phyloP scores from a whole-genome alignment of 2,113 vertebrate genomes.

The Fulmarus glacialis region DNA sequence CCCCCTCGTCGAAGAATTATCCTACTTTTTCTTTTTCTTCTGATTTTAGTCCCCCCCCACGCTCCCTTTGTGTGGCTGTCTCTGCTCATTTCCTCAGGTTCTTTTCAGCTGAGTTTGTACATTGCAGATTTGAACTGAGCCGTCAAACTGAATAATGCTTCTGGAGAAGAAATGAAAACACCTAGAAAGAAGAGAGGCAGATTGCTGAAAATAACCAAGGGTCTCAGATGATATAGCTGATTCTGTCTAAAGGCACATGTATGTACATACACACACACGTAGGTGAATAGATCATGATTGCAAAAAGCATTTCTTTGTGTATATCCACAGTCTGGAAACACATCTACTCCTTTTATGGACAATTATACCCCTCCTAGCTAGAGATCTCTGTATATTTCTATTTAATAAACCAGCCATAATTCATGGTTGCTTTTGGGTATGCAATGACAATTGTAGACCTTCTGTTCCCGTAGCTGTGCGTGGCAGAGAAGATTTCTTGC shows the following conservation, averaged over 20 bases:
- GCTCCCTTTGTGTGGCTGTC: background rate
- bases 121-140: background rate
- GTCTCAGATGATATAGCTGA: background rate
- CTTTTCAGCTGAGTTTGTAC: background rate
- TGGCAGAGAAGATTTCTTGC: background rate
- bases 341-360: background rate
- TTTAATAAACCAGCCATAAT: background rate
- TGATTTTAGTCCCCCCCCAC: background rate
- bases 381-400: background rate
- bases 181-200: background rate
- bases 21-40: background rate
- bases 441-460: background rate
- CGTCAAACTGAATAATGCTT: constrained; percentile 12
- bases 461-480: background rate
- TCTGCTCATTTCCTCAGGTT: constrained; percentile 42
- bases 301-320: background rate
- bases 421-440: background rate
- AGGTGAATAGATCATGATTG: background rate
- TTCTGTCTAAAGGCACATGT: background rate
- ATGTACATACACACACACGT: background rate
- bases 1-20: background rate
- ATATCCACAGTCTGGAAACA: background rate
- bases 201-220: background rate
- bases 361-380: background rate
- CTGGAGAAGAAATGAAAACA: background rate